Conservation (phyloP, 2,888 invertebrate species). For the Boloria selene region DNA sequence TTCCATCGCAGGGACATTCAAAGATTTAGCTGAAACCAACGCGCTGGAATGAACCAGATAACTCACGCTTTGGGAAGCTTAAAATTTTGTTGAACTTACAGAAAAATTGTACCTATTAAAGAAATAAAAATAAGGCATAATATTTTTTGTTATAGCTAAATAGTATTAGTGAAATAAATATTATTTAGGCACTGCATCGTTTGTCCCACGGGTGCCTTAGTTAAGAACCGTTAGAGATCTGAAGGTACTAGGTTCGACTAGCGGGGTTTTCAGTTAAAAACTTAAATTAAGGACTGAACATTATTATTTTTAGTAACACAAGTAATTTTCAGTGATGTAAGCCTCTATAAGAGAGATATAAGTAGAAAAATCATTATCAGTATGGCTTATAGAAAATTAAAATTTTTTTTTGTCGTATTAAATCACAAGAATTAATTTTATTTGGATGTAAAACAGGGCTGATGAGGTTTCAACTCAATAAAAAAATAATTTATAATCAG, state of each 20-base stretch:
- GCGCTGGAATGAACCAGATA: constrained; percentile 34
- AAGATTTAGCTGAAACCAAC: constrained; percentile 34
- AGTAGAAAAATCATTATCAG: not conserved
- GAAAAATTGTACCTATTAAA: not conserved
- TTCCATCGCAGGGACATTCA: constrained; percentile 18
- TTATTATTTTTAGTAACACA: too few relatives aligned
- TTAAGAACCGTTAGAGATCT: too few relatives aligned
- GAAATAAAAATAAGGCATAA: too few relatives aligned
- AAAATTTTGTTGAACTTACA: constrained; percentile 10
- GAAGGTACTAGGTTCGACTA: too few relatives aligned
- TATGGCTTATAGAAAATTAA: not conserved
- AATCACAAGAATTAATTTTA: not conserved
- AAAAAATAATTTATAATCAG: constrained; percentile 12
- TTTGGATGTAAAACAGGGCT: not conserved
- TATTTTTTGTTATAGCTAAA: too few relatives aligned
- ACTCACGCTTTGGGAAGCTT: constrained; percentile 28
- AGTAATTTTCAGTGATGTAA: too few relatives aligned
- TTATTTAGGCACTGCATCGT: too few relatives aligned
- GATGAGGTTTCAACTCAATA: constrained; percentile 1
- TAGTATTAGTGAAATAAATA: too few relatives aligned
- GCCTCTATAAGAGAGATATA: too few relatives aligned
- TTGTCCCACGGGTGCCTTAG: too few relatives aligned
- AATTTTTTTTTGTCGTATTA: not conserved
- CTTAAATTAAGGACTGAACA: too few relatives aligned
- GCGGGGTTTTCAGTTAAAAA: too few relatives aligned